Evolutionary conservation across 2,888 invertebrate genomes (phyloP).

Genomic region (Agrilus mali): DNA sequence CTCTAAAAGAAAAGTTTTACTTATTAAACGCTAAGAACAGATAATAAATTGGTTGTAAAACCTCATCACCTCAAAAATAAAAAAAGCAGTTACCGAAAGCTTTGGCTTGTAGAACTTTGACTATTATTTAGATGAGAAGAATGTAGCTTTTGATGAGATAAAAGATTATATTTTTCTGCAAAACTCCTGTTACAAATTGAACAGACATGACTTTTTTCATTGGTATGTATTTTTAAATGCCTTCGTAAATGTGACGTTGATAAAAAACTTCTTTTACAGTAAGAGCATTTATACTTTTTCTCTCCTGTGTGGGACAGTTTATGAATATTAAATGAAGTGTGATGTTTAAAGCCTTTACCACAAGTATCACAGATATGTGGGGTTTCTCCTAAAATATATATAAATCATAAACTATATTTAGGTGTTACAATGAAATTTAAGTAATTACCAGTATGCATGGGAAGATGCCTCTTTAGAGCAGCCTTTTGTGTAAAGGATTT

Average conservation of each 20-base stretch:
- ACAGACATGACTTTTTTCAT: conserved; percentile 48
- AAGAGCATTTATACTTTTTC: conserved; percentile 45
- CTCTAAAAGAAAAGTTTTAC: no score
- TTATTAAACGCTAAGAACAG: no score
- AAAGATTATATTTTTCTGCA: conserved; percentile 40
- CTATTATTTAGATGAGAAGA: no score
- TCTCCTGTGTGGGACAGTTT: conserved; percentile 49
- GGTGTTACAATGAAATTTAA: background rate
- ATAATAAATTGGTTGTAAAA: no score
- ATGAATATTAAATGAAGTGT: conserved; percentile 59
- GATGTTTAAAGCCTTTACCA: conserved; percentile 41
- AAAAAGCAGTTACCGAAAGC: no score
- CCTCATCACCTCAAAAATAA: no score
- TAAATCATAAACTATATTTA: conserved; percentile 1
- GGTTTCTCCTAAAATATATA: conserved; percentile 21
- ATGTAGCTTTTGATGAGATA: conserved; percentile 24
- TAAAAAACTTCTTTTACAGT: conserved; percentile 48
- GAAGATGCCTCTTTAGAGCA: conserved; percentile 38
- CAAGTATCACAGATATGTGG: conserved; percentile 29
- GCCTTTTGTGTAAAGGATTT: conserved; percentile 44
- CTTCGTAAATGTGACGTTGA: conserved; percentile 54
- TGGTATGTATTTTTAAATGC: conserved; percentile 53
- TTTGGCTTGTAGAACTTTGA: no score
- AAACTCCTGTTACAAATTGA: conserved; percentile 44
- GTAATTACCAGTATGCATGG: conserved; percentile 37